Conservation (phyloP, 2,888 invertebrate genomes). For the Rotaria sp. region DNA sequence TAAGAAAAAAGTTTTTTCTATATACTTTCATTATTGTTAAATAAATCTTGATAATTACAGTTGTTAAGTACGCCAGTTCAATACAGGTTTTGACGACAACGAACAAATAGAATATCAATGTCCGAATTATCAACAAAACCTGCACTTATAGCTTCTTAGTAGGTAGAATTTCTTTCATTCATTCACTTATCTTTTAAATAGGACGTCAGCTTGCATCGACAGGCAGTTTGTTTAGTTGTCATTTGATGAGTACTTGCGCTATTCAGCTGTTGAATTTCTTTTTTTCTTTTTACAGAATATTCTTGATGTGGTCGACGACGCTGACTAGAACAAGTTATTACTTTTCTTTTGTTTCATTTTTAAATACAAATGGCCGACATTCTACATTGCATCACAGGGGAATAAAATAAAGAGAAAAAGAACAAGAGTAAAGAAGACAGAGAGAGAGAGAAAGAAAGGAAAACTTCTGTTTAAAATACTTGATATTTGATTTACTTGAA, state of each 20-base stretch:
- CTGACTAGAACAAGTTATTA: background rate
- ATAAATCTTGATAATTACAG: background rate
- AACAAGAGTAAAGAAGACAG: background rate
- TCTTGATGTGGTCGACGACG: background rate
- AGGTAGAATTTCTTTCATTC: background rate
- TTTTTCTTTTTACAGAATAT: background rate
- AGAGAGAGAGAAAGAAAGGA: background rate
- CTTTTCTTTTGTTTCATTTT: background rate
- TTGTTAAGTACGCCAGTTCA: background rate
- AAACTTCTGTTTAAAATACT: background rate
- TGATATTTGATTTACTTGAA: background rate
- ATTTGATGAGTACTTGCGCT: background rate
- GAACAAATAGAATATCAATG: constrained; percentile 22
- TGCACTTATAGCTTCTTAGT: background rate
- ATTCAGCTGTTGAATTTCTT: background rate
- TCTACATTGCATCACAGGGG: background rate
- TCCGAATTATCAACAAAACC: constrained; percentile 24
- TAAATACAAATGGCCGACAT: background rate
- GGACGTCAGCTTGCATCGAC: background rate
- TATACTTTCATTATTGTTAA: background rate
- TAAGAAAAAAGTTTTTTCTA: background rate
- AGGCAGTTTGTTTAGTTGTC: background rate
- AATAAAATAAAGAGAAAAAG: background rate
- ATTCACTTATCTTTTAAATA: background rate
- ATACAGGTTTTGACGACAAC: constrained; percentile 29